Base-by-base conservation (phyloP, 2,888 invertebrate genomes). In the Eupithecia tripunctaria region DNA sequence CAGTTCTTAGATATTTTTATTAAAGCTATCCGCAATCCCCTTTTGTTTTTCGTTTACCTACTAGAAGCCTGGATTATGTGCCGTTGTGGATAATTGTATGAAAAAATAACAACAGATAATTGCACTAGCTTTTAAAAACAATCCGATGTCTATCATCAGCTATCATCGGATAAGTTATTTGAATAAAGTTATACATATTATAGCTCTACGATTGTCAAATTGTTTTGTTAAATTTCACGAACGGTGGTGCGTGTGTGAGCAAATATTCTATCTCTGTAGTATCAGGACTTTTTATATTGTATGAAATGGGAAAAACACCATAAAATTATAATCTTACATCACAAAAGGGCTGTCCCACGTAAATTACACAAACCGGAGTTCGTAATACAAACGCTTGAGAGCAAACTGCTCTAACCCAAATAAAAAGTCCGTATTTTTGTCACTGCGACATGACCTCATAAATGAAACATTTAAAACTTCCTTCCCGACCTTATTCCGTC, bases 351-450 rank as follows among this genome's bases (percentile, higher is more conserved):
- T 68, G 25, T 59, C 27, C 38, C 29, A n/a, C 41, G 43, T 21
- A 73, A 70, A 73, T 64, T 59, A 70, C 56, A 41, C 12, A 68
- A 76, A 72, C 66, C 67, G 65, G 60, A 64, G 69, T 65, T 60
- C 68, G 41, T 71, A 71, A 68, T 66, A 68, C 41, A 64, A 63
- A 74, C 70, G 71, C 71, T 74, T 66, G 60, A 74, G 32, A 66
- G 41, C 41, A 67, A 70, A 68, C 68, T 51, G 68, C 67, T 71
- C 72, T 67, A 67, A 70, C 76, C 72, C 68, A 71, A 72, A 73
- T 74, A 77, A 76, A 78, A 74, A 76, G 75, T 74, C 74, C 72
- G 76, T 80, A 77, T 76, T 77, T 79, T 77, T 78, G 70, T 73
- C 73, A 71, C 78, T 71, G 71, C 73, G 70, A 76, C 77, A 77